Conservation (phyloP, 2,797 vertebrate genomes). For the Sciaenops ocellatus region DNA sequence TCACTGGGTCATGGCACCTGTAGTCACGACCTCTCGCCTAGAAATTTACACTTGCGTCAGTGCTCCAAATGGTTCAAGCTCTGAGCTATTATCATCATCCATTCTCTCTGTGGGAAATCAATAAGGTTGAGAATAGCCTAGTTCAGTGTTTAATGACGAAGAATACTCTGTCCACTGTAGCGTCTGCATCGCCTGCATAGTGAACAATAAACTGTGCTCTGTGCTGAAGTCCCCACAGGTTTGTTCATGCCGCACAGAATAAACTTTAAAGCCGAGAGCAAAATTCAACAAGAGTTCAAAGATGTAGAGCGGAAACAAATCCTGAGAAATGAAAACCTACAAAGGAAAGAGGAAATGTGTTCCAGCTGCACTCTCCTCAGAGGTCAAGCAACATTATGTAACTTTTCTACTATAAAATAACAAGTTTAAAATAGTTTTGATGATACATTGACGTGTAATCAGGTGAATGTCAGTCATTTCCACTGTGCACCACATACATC, state of each 20-base stretch:
- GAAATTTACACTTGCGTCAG: constrained; percentile 70
- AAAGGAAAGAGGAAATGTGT: constrained; percentile 2
- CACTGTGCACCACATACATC: too few relatives aligned
- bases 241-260: background rate
- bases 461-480: too few relatives aligned
- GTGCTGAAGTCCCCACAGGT: background rate
- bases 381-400: too few relatives aligned
- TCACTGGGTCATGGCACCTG: constrained; percentile 61
- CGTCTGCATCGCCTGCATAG: background rate
- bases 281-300: background rate
- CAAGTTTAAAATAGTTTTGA: too few relatives aligned
- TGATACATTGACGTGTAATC: too few relatives aligned
- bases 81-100: constrained; percentile 36
- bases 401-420: too few relatives aligned
- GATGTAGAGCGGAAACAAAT: constrained; percentile 1
- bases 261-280: background rate
- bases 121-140: constrained; percentile 60
- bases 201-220: constrained; percentile 13
- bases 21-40: constrained; percentile 43
- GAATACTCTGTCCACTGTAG: background rate
- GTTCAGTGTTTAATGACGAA: constrained; percentile 48
- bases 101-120: constrained; percentile 52
- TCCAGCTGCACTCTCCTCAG: background rate
- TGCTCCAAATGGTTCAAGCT: constrained; percentile 40
- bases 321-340: background rate